Conservation (phyloP, 2,888 invertebrate species). For the Philhelius pedissequus region DNA sequence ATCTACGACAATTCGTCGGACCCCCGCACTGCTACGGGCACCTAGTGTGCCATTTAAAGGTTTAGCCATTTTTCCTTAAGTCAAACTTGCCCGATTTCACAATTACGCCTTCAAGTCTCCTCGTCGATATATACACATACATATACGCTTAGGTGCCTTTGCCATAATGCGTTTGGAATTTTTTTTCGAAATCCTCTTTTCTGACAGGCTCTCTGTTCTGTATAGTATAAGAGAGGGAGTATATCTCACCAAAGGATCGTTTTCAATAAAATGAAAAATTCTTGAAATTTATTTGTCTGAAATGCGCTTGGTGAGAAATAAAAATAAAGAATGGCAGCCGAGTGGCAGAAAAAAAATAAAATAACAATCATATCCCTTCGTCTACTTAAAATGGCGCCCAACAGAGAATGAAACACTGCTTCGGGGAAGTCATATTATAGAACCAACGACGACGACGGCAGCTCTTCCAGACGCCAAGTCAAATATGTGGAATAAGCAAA, state of each 20-base stretch:
- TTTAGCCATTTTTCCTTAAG: slow-evolving; percentile 19
- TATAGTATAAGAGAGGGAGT: too few species aligned
- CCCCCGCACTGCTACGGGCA: not conserved
- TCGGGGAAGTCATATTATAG: not conserved
- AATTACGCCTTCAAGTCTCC: not conserved
- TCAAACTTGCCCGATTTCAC: slow-evolving; percentile 12
- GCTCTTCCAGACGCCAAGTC: slow-evolving; percentile 36
- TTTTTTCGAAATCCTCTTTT: not conserved
- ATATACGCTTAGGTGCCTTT: slow-evolving; percentile 20
- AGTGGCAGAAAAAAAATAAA: slow-evolving; percentile 4
- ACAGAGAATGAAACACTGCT: slow-evolving; percentile 42
- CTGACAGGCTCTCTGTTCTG: not conserved
- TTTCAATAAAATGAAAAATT: slow-evolving; percentile 68
- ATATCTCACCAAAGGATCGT: slow-evolving; percentile 32
- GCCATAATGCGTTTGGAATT: slow-evolving; percentile 49
- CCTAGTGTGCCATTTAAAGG: not conserved
- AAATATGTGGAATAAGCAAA: slow-evolving; percentile 66
- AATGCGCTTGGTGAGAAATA: slow-evolving; percentile 62
- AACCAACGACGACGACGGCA: slow-evolving; percentile 6
- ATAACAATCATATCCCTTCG: slow-evolving; percentile 1
- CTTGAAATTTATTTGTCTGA: slow-evolving; percentile 69
- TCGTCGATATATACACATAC: not conserved
- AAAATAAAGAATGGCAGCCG: slow-evolving; percentile 63
- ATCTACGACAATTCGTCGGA: slow-evolving; percentile 27
- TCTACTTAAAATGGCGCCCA: slow-evolving; percentile 51